Base-by-base conservation (phyloP, 2,888 invertebrate species). In the Lepidocyrtoides sp. region DNA sequence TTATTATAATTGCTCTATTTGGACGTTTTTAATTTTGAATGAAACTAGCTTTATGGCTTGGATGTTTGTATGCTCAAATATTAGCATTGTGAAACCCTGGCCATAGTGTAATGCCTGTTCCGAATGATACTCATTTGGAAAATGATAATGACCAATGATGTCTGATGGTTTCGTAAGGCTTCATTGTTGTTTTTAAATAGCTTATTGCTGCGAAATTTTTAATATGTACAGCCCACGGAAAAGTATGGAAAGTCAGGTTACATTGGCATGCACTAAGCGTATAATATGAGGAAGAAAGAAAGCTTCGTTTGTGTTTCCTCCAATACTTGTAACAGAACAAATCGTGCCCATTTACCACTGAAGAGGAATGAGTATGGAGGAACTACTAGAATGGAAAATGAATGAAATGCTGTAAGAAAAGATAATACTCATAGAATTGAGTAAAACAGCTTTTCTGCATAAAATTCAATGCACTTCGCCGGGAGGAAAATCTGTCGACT, bases 381-480 rank as follows among this genome's bases (percentile, higher is more conserved):
- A 7, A 69, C 5, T 12, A 7, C n/a, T 17, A 44, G 17, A 29
- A 29, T 51, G 51, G 10, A 26, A 51, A 51, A 77, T n/a, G 48
- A 75, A 8, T 48, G 26, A 51, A 75, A 20, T 51, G 14, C 14
- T 26, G 51, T n/a, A 75, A 75, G 75, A 26, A 75, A 48, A 14
- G 48, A 26, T 48, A 75, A n/a, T n/a, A n/a, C n/a, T n/a, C n/a
- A n/a, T n/a, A 48, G n/a, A 2, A 23, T 32, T 44, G 48, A 72
- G 48, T 5, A 51, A 72, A 72, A 72, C 69, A 72, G 36, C 69
- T 72, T 72, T 77, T 77, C 26, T 29, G 77, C 26, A 77, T 77
- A 77, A 77, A 77, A 77, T 51, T 26, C 77, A 48, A 77, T 77
- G 77, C 26, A 44, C 1, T 17, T 23, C 2, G 36, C n/a, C 17